Conservation (phyloP, 2,888 invertebrate species). For the Harpalus rufipes region DNA sequence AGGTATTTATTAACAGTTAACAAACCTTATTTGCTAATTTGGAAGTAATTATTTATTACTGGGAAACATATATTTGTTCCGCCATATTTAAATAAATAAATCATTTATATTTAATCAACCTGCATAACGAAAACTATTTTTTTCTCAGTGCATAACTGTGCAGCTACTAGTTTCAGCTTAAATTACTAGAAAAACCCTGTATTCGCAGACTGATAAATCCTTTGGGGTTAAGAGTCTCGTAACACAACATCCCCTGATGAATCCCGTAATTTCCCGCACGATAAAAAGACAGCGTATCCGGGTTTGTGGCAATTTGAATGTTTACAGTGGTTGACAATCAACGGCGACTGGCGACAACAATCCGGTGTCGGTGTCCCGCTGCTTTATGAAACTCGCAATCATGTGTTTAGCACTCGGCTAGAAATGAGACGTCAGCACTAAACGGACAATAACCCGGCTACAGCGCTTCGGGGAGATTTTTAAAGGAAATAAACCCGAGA, state of each 20-base stretch:
- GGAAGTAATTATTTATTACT: too few species aligned
- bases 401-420: slow-evolving; percentile 54
- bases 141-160: too few species aligned
- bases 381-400: slow-evolving; percentile 55
- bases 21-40: too few species aligned
- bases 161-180: neutral
- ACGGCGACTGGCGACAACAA: slow-evolving; percentile 31
- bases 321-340: slow-evolving; percentile 55
- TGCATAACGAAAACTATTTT: too few species aligned
- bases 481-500: slow-evolving; percentile 70
- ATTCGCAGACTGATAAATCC: neutral
- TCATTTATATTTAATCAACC: too few species aligned
- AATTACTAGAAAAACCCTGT: neutral
- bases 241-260: slow-evolving; percentile 10
- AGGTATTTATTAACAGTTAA: too few species aligned
- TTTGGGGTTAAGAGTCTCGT: neutral
- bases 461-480: slow-evolving; percentile 63
- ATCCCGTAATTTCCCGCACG: slow-evolving; percentile 12
- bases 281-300: slow-evolving; percentile 29
- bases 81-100: too few species aligned
- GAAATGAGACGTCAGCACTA: slow-evolving; percentile 62
- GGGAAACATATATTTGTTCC: too few species aligned
- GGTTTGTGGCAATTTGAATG: slow-evolving; percentile 56
- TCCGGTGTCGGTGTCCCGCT: slow-evolving; percentile 23
- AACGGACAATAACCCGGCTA: slow-evolving; percentile 64